Evolutionary conservation across 2,888 invertebrate species (phyloP).

Genomic region (Toxonevra muliebris): DNA sequence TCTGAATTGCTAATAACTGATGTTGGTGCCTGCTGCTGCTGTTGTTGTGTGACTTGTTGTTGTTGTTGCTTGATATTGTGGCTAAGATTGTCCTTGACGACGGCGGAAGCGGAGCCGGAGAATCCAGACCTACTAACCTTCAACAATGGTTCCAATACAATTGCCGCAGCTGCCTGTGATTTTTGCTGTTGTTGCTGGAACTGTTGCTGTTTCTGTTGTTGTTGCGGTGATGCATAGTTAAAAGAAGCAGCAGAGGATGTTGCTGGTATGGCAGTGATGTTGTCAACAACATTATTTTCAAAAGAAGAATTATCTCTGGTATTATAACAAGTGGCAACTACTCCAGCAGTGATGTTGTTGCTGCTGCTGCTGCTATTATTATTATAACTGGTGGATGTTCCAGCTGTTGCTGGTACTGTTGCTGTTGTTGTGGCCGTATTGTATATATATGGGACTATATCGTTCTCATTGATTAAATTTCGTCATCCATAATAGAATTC

Average conservation of each 20-base stretch:
- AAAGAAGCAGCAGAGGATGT: not conserved
- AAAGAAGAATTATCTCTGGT: too few species aligned
- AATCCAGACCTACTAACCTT: too few species aligned
- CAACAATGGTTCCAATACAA: constrained; percentile 41
- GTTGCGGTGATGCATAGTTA: not conserved
- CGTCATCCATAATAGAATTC: constrained; percentile 65
- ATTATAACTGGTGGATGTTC: too few species aligned
- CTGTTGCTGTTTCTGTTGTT: not conserved
- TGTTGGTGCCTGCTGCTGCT: constrained; percentile 25
- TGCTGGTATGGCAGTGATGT: too few species aligned
- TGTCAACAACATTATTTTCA: too few species aligned
- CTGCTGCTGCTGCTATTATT: too few species aligned
- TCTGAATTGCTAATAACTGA: constrained; percentile 40
- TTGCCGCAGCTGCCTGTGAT: not conserved
- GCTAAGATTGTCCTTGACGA: constrained; percentile 46
- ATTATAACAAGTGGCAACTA: not conserved
- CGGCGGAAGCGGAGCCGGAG: not conserved
- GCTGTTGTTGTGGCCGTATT: constrained; percentile 21
- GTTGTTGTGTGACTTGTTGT: constrained; percentile 15
- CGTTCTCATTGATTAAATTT: constrained; percentile 39
- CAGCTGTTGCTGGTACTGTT: constrained; percentile 29
- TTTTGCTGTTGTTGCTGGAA: too few species aligned
- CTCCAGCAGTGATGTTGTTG: constrained; percentile 8
- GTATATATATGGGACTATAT: constrained; percentile 22
- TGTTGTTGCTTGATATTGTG: constrained; percentile 28